Base-by-base conservation (phyloP, 2,888 invertebrate species). In the Polylopha cassiicola region DNA sequence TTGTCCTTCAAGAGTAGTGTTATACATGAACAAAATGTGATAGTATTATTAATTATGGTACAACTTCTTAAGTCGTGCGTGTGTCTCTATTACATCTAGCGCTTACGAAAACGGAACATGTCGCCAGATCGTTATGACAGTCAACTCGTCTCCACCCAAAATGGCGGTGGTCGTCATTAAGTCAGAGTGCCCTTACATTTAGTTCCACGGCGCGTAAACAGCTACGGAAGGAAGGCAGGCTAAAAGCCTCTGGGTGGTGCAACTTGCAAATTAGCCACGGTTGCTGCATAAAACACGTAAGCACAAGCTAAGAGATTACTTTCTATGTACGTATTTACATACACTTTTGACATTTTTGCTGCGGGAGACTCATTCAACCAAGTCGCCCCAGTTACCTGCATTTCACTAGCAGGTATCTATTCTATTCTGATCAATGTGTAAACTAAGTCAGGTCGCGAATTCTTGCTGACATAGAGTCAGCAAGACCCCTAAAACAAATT, bases 141-240 rank as follows among this genome's bases (percentile, higher is more conserved):
- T 14, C 18, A 8, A 65, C 54, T 58, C 61, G 65, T 58, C 61
- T 67, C 71, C 67, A 69, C 70, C n/a, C 65, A 58, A 73, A 74
- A 76, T 70, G 73, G 67, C 69, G 68, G 65, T 64, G 71, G 73
- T 65, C 69, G 73, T 77, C 77, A 78, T 78, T 79, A 78, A 74
- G 67, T 58, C 66, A 57, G 71, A 79, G 75, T 78, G 75, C 74
- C 73, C 74, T 77, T 73, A 46, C 43, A 46, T 44, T 46, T 39
- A 43, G 68, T 73, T 70, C 67, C 67, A 65, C 57, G 63, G 68
- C 69, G 72, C 73, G 72, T 71, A 66, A 73, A 74, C 72, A 70
- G 58, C 59, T 58, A 57, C 73, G 79, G 75, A 78, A 77, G 78
- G 74, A 76, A 77, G 68, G 65, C 65, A 54, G 62, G 73, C 72